Conservation (phyloP, 2,113 vertebrate genomes). For the Haemorhous mexicanus region DNA sequence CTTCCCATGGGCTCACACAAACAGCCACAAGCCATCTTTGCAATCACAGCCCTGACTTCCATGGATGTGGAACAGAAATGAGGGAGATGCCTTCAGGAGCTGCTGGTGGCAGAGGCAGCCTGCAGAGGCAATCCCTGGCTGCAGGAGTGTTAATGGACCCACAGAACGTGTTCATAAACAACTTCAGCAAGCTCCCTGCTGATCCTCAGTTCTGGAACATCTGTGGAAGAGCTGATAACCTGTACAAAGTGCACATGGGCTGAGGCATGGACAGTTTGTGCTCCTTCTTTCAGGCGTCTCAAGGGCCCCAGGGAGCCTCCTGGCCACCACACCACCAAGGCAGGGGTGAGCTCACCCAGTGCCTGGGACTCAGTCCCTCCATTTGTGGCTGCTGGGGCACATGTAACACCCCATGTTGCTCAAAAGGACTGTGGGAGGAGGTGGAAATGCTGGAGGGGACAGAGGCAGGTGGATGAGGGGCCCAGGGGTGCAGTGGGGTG, state of each 20-base stretch:
- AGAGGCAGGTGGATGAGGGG: background rate
- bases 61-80: background rate
- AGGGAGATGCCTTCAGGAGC: background rate
- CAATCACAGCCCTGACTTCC: background rate
- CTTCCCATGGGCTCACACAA: background rate
- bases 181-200: background rate
- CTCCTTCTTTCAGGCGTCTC: background rate
- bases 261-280: background rate
- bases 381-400: background rate
- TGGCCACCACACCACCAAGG: rapidly evolving
- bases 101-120: background rate
- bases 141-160: background rate
- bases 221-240: background rate
- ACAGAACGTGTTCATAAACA: background rate
- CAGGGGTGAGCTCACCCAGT: background rate
- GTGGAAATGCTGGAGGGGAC: background rate
- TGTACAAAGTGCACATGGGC: background rate
- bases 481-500: background rate
- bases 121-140: background rate
- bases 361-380: background rate
- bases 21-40: background rate
- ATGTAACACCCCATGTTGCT: background rate
- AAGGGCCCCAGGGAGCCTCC: background rate
- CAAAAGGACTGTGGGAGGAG: background rate
- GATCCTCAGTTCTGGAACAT: background rate